Evolutionary conservation across 2,888 invertebrate species (phyloP), one percentile per base, ranked within the genome.

Genomic region (Yponomeuta sedellus): DNA sequence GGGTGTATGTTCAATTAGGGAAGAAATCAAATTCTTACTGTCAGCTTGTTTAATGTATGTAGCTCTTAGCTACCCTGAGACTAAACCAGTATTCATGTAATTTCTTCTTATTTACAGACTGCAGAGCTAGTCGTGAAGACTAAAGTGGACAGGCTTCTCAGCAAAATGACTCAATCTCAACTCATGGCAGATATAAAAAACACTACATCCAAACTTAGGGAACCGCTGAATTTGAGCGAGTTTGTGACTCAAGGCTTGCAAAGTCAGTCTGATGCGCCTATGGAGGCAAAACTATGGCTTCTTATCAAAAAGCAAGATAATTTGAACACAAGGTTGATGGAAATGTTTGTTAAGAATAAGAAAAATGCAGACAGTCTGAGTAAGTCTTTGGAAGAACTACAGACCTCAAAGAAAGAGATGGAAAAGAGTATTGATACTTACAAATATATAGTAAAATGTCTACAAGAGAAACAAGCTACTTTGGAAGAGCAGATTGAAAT

Each of bases 401-500:
- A 72, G 66, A 68, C 69, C n/a, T 71, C 77, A 6, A 83, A 77
- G 64, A 82, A 75, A 68, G 83, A 83, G 40, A 76, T 81, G 68
- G 85, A 88, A 69, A 79, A 83, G 66, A 82, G 74, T 69, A 73
- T 83, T 52, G 86, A 90, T 61, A 82, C 81, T 16, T 75, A 85
- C 57, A 90, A 87, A 70, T 90, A 89, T 71, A 79, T 88, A 70
- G 81, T 86, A 0, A 90, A 89, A 73, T 85, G 86, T 70, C 77
- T 90, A 44, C 89, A 90, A 73, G 90, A 90, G 68, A 90, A 89
- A 73, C 85, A 88, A 71, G 82, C 88, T 8, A 86, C 88, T 39
- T 77, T 87, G 66, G 90, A 90, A 68, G 90, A 90, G 72, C 89
- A 90, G 74, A 83, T 90, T 70, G 88, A 90, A 75, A 89, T 90